phyloP scores from a whole-genome alignment of 2,113 vertebrate genomes.

The Brevimyrus niger region DNA sequence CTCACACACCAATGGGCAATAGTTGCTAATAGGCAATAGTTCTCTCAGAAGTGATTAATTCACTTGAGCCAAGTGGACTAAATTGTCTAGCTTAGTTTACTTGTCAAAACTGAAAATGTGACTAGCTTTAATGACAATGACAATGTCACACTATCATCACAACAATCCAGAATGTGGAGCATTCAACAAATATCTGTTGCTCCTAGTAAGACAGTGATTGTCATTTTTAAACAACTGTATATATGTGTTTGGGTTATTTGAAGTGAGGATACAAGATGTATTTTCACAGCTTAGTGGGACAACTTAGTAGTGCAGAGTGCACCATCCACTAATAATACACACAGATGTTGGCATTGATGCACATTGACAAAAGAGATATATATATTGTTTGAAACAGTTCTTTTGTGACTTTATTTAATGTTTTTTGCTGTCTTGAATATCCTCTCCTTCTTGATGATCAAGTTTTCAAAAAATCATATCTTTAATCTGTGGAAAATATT shows the following conservation, averaged over 20 bases:
- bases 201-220: not conserved
- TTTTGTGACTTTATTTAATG: not conserved
- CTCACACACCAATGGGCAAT: not conserved
- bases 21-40: not conserved
- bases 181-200: not conserved
- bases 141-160: not conserved
- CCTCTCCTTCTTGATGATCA: not conserved
- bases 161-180: not conserved
- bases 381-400: not conserved
- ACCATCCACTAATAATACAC: not conserved
- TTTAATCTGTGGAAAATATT: not conserved
- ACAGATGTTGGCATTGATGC: not conserved
- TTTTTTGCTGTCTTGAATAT: not conserved
- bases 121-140: not conserved
- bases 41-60: constrained; percentile 1
- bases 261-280: not conserved
- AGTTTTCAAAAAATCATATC: not conserved
- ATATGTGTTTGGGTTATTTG: not conserved
- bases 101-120: not conserved
- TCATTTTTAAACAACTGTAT: not conserved
- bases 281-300: not conserved
- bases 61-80: not conserved
- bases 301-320: not conserved
- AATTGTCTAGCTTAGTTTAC: not conserved
- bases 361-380: not conserved